Evolutionary conservation across 2,797 vertebrate species (phyloP).

Genomic region (Diplodus puntazzo): DNA sequence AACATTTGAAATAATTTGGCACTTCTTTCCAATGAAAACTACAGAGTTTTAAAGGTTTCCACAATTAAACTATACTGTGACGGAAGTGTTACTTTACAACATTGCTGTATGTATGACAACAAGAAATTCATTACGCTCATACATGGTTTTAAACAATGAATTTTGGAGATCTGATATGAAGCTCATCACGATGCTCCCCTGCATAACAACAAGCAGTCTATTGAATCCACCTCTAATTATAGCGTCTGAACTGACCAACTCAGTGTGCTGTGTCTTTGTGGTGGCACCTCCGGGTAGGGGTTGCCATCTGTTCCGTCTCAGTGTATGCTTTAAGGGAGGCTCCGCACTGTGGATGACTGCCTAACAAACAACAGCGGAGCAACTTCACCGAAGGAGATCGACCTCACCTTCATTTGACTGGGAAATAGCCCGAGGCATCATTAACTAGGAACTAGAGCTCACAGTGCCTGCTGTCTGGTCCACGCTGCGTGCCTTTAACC

Average conservation of each 20-base stretch:
- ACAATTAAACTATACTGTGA: neutral
- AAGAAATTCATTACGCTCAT: neutral
- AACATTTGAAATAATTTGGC: neutral
- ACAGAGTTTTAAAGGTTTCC: neutral
- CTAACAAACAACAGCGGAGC: conserved; percentile 77
- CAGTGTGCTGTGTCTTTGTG: conserved; percentile 68
- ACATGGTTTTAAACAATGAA: neutral
- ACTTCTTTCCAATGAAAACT: neutral
- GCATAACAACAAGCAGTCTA: conserved; percentile 59
- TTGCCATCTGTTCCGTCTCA: conserved; percentile 82
- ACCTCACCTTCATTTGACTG: conserved; percentile 87
- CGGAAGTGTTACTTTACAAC: neutral
- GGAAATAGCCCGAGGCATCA: conserved; percentile 82
- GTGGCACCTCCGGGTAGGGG: conserved; percentile 71
- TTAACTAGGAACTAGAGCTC: conserved; percentile 76
- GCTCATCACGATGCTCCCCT: conserved; percentile 28
- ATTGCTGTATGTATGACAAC: neutral
- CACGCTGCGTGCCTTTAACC: conserved; percentile 51
- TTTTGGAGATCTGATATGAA: neutral
- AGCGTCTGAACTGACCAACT: conserved; percentile 50
- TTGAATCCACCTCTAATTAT: conserved; percentile 62
- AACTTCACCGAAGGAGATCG: conserved; percentile 63
- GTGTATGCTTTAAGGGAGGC: conserved; percentile 82
- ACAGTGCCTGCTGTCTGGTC: conserved; percentile 46
- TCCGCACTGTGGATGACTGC: conserved; percentile 70